Conservation (phyloP, 1,140 invertebrate species). For the Drosophila subobscura region DNA sequence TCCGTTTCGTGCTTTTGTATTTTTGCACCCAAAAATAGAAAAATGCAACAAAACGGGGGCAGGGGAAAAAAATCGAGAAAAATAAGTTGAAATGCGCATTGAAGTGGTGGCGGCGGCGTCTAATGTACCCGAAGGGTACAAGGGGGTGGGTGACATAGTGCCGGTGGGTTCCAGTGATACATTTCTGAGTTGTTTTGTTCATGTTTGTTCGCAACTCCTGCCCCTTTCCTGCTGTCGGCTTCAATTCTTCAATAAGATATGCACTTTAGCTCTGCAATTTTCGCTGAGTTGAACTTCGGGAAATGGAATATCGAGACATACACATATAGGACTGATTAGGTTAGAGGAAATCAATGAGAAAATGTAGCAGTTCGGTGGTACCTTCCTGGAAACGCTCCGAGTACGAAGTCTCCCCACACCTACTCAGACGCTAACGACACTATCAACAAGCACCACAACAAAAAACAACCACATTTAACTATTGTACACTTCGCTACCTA, state of each 20-base stretch:
- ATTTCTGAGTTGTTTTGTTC: slow-evolving; percentile 50
- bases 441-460: slow-evolving; percentile 54
- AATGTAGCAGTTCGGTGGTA: no score
- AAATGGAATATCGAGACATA: not conserved
- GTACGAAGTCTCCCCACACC: no score
- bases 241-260: slow-evolving; percentile 25
- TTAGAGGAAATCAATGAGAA: not conserved
- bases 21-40: slow-evolving; percentile 79
- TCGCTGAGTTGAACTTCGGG: not conserved
- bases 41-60: slow-evolving; percentile 53
- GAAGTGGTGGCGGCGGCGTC: slow-evolving; percentile 68
- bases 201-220: slow-evolving; percentile 3
- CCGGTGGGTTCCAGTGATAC: slow-evolving; percentile 11
- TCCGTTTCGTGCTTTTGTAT: slow-evolving; percentile 76
- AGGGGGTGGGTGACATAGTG: not conserved
- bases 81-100: slow-evolving; percentile 67
- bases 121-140: slow-evolving; percentile 66
- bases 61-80: slow-evolving; percentile 41
- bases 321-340: slow-evolving; percentile 19
- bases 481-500: slow-evolving; percentile 66
- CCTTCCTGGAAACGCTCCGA: no score
- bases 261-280: slow-evolving; percentile 28
- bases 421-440: slow-evolving; percentile 55
- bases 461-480: slow-evolving; percentile 42
- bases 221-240: not conserved